phyloP scores from a whole-genome alignment of 2,888 invertebrate genomes.

The Volucella zonaria region DNA sequence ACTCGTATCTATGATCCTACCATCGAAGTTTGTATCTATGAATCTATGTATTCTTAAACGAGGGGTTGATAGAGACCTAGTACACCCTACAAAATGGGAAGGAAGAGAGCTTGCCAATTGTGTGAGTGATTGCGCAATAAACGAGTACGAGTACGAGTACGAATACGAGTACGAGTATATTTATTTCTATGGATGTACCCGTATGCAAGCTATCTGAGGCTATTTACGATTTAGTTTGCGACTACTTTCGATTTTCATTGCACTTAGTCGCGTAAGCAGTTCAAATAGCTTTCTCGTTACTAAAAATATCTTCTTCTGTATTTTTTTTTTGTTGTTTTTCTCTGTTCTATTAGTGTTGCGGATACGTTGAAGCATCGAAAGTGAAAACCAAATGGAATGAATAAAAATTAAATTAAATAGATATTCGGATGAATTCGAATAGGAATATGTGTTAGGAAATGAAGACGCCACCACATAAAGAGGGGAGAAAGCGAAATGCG shows the following conservation, averaged over 20 bases:
- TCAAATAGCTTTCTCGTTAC: conserved; percentile 57
- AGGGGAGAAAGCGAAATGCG: conserved; percentile 40
- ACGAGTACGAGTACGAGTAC: neutral
- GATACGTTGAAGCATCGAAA: conserved; percentile 15
- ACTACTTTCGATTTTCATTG: conserved; percentile 70
- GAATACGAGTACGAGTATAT: neutral
- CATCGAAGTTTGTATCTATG: no score
- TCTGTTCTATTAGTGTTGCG: no score
- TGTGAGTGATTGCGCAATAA: conserved; percentile 52
- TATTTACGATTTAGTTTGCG: conserved; percentile 52
- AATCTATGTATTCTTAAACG: no score
- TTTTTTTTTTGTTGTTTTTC: neutral
- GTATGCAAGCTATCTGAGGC: conserved; percentile 18
- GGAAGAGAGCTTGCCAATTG: conserved; percentile 24
- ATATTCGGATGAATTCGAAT: conserved; percentile 2
- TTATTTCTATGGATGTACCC: no score
- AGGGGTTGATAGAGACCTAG: neutral
- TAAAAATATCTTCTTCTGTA: conserved; percentile 51
- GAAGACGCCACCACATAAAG: conserved; percentile 36
- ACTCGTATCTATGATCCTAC: conserved; percentile 12
- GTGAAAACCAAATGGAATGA: conserved; percentile 29
- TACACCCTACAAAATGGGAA: neutral
- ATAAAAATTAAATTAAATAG: conserved; percentile 15
- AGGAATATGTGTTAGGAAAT: neutral
- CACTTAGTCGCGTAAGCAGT: conserved; percentile 50